phyloP scores from a whole-genome alignment of 2,888 invertebrate genomes.

The Agrotis ipsilon region DNA sequence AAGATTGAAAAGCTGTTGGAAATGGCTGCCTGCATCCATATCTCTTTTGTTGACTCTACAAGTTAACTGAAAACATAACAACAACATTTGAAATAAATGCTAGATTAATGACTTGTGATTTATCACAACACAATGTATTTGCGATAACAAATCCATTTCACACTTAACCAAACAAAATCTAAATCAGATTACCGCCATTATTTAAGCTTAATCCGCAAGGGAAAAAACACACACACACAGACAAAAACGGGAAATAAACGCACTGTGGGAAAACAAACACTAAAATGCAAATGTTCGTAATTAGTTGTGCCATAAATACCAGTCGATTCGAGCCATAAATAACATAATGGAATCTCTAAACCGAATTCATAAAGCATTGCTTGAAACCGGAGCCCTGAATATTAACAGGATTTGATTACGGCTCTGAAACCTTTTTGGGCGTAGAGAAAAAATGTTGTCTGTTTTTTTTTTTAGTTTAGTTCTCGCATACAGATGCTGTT shows the following conservation, averaged over 20 bases:
- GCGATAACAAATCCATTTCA: conserved; percentile 27
- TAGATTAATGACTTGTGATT: conserved; percentile 14
- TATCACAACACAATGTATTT: conserved; percentile 14
- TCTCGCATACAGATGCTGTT: conserved; percentile 28
- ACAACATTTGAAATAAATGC: not conserved
- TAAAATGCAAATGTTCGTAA: conserved; percentile 81
- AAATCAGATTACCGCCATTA: conserved; percentile 46
- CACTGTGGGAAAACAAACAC: conserved; percentile 74
- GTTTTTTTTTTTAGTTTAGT: conserved; percentile 31
- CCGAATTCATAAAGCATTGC: conserved; percentile 75
- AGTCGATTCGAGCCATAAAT: conserved; percentile 78
- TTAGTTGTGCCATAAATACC: conserved; percentile 81
- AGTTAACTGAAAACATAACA: not conserved
- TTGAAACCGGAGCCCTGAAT: conserved; percentile 75
- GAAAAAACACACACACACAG: conserved; percentile 35
- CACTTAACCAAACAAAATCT: conserved; percentile 38
- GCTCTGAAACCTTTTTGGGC: conserved; percentile 57
- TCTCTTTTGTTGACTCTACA: no score
- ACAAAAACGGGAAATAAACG: conserved; percentile 62
- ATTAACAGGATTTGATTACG: conserved; percentile 69
- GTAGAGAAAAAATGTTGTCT: conserved; percentile 40
- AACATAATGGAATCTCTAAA: conserved; percentile 76
- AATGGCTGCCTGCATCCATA: no score
- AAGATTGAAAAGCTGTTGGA: no score
- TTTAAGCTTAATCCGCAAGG: conserved; percentile 43